phyloP scores from a whole-genome alignment of 2,888 invertebrate genomes.

The Zootermopsis nevadensis region DNA sequence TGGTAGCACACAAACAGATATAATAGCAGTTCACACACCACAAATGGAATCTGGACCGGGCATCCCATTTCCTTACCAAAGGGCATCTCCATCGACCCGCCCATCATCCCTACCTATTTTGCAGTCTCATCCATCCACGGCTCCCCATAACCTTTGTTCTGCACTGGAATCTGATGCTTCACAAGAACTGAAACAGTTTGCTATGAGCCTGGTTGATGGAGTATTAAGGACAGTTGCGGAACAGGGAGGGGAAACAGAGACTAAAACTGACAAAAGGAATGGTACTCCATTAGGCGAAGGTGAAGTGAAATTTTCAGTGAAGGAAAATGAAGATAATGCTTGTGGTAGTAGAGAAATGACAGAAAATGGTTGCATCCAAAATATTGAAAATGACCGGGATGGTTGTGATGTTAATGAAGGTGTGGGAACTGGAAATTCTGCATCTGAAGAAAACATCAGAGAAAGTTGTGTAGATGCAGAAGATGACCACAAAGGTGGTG shows the following conservation, averaged over 20 bases:
- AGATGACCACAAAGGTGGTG: background rate
- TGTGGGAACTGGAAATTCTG: conserved; percentile 16
- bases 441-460: background rate
- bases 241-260: conserved; percentile 16
- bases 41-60: conserved; percentile 60
- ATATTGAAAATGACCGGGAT: background rate
- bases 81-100: conserved; percentile 31
- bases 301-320: conserved; percentile 6
- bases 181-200: conserved; percentile 66
- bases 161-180: conserved; percentile 64
- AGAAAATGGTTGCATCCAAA: background rate
- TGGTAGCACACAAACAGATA: conserved; percentile 79
- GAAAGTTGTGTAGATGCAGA: background rate
- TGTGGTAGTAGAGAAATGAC: background rate
- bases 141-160: background rate
- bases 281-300: background rate
- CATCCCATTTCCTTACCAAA: conserved; percentile 50
- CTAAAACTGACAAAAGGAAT: background rate
- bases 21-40: conserved; percentile 81
- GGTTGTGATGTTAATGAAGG: background rate
- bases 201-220: conserved; percentile 62
- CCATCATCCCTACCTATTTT: conserved; percentile 51
- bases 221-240: conserved; percentile 63
- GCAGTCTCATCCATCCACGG: conserved; percentile 8
- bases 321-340: background rate